Evolutionary conservation across 2,797 vertebrate genomes (phyloP), one percentile per base, ranked within the genome.

Genomic region (Enteromius paludinosus): DNA sequence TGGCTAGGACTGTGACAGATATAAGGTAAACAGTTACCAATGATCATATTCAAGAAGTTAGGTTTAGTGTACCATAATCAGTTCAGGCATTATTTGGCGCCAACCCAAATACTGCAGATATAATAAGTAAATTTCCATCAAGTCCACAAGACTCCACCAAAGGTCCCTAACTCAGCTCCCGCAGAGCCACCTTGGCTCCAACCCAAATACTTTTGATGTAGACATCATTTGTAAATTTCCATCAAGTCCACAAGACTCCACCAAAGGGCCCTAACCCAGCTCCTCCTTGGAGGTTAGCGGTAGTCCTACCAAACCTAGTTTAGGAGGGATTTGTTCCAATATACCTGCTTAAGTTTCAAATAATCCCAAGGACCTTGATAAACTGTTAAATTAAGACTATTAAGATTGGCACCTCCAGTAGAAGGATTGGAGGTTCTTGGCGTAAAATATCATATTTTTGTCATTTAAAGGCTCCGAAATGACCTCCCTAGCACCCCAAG

Each of bases 1-100:
- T 96, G 95, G 82, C 95, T 96, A 0, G 95, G 94, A 88, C 96
- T 96, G 87, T 70, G 2, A 81, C 52, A 2, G n/a, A 47, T 74
- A 43, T 38, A 59, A 59, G 9, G 10, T 74, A 49, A 83, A 76
- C 18, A 79, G 25, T 74, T 28, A 84, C 28, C 78, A 41, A 62
- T 12, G 30, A 65, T 61, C 35, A 25, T 38, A 14, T 54, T 56
- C n/a, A 59, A 59, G n/a, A 11, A 25, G 7, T 7, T 59, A 17
- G 20, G 7, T 41, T 41, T 74, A 15, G n/a, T 75, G 18, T 41
- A 9, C 18, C 14, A 54, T 76, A 23, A 23, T 43, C 30, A 54
- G 17, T 49, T 52, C 11, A 35, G 28, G 18, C 28, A 14, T 35
- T 52, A 20, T 52, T 20, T 33, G 17, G 28, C 4, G 17, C 10